These are phyloP conservation scores for Selene dorsalis DNA, from an alignment of 2,797 vertebrate genomes.

Conservation along the genomic window DNA sequence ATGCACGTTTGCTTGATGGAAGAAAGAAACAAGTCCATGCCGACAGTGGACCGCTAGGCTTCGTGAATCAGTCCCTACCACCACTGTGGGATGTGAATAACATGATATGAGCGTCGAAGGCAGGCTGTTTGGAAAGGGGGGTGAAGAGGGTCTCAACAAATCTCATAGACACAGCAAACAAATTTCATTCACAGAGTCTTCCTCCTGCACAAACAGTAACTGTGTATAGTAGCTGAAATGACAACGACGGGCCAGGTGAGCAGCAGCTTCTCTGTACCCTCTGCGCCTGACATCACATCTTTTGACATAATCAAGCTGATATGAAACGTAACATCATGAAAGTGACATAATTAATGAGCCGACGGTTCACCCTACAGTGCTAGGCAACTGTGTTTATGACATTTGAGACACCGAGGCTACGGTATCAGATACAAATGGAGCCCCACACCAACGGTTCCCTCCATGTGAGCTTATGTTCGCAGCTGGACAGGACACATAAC, in stretches of 20 bases:
- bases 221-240: slow-evolving; percentile 27
- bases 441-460: slow-evolving; percentile 32
- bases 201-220: slow-evolving; percentile 27
- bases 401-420: slow-evolving; percentile 28
- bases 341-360: slow-evolving; percentile 56
- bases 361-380: slow-evolving; percentile 25
- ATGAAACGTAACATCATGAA: slow-evolving; percentile 45
- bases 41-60: slow-evolving; percentile 28
- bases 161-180: slow-evolving; percentile 29
- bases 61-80: slow-evolving; percentile 32
- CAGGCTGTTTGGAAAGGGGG: slow-evolving; percentile 47
- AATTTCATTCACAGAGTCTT: slow-evolving; percentile 32
- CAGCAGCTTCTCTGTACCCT: slow-evolving; percentile 9
- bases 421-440: slow-evolving; percentile 38
- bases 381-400: slow-evolving; percentile 24
- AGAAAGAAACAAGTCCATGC: slow-evolving; percentile 39
- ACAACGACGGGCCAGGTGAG: slow-evolving; percentile 24
- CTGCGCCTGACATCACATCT: slow-evolving; percentile 12
- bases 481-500: slow-evolving; percentile 42
- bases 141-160: slow-evolving; percentile 26
- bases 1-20: slow-evolving; percentile 57
- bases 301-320: slow-evolving; percentile 57
- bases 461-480: slow-evolving; percentile 30
- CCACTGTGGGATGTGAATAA: slow-evolving; percentile 28
- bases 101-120: slow-evolving; percentile 57